Conservation (phyloP, 2,888 invertebrate species). For the Hymenopus coronatus region DNA sequence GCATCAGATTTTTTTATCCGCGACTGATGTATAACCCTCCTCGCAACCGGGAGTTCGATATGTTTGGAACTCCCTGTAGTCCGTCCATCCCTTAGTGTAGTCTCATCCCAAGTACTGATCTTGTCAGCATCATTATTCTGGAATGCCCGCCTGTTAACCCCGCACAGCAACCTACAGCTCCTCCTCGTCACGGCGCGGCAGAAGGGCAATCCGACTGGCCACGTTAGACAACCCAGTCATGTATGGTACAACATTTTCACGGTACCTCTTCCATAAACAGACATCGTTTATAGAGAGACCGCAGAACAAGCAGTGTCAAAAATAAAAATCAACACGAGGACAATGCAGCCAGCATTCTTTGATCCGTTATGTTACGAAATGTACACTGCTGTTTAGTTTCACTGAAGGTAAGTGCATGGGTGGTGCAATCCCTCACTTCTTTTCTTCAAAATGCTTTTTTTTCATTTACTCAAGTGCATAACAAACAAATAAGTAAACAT, state of each 20-base stretch:
- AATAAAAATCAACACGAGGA: background rate
- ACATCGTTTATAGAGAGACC: background rate
- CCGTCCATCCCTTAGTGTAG: background rate
- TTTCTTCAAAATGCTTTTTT: too few species aligned
- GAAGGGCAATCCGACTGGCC: background rate
- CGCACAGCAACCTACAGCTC: background rate
- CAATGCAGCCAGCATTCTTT: background rate
- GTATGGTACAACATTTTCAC: background rate
- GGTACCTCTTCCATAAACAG: background rate
- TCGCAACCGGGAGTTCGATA: background rate
- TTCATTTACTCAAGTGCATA: too few species aligned
- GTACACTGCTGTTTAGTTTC: background rate
- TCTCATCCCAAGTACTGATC: constrained; percentile 19
- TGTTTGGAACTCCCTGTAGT: background rate
- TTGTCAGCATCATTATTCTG: constrained; percentile 30
- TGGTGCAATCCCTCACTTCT: background rate
- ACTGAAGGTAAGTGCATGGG: background rate
- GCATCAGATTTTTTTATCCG: too few species aligned
- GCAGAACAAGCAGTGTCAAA: background rate
- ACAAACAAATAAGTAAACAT: too few species aligned
- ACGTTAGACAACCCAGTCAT: background rate
- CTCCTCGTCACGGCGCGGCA: constrained; percentile 5
- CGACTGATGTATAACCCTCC: too few species aligned
- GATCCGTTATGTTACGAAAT: background rate
- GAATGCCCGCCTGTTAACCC: constrained; percentile 28